Base-by-base conservation (phyloP, 2,113 vertebrate genomes). In the Burhinus oedicnemus region DNA sequence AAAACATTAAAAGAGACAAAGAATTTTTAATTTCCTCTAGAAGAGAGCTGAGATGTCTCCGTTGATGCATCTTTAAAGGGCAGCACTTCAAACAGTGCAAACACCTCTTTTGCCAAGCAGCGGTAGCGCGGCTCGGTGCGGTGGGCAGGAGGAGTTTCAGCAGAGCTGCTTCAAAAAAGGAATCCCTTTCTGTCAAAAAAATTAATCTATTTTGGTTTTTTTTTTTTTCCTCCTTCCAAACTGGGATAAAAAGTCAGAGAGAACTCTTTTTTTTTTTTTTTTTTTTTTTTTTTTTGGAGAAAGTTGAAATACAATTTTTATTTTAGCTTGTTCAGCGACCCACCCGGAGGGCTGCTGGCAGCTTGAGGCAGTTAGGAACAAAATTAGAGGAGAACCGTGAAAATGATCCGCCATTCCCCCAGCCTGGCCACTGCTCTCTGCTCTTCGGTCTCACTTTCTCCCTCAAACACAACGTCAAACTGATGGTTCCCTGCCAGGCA, bases 71-170 rank as follows among this genome's bases (percentile, higher is more conserved):
- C 34, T 83, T 65, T 13, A n/a, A 60, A 68, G 47, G 36, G 45
- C 71, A 38, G 51, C 44, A 5, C 44, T 79, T 66, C 83, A 18
- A 40, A 52, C 47, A 32, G 2, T 4, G 10, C 32, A 20, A 62
- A 14, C 22, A 40, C 42, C 16, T 42, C 57, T 89, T 51, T 30
- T 29, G 74, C 40, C 29, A 23, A 45, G 52, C 36, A 36, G 69
- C 42, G 7, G 44, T 5, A 8, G 45, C 3, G 32, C 6, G 2
- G 54, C 65, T 70, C 4, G 2, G 17, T 26, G 54, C 0, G 6
- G 27, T 29, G 47, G 40, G 25, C n/a, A n/a, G 51, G 58, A 47
- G 30, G 52, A 23, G 29, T 9, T 52, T 52, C 34, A 36, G 42
- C 64, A 55, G 40, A 40, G 76, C 14, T 34, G 40, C 51, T 47